Evolutionary conservation across 2,797 vertebrate genomes (phyloP).

Genomic region (Scolopax rusticola): DNA sequence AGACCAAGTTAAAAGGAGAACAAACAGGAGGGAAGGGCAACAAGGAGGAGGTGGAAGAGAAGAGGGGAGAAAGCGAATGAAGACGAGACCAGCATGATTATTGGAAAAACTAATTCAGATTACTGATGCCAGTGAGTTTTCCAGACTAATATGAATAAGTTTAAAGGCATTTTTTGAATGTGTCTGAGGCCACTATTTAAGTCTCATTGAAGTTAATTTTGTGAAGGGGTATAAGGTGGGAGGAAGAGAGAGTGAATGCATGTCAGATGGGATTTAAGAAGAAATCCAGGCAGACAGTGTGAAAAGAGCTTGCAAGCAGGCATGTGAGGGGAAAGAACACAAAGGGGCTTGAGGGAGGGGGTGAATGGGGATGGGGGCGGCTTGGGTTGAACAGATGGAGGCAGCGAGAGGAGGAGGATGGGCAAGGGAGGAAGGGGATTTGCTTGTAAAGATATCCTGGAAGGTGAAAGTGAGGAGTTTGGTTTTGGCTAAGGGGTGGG

Average conservation of each 20-base stretch:
- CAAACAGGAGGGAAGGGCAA: neutral
- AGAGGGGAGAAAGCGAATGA: neutral
- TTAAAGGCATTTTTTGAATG: neutral
- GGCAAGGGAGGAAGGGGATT: rapidly evolving
- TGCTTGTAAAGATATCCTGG: neutral
- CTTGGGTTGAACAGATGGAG: neutral
- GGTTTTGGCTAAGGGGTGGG: neutral
- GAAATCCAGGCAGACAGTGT: conserved; percentile 6
- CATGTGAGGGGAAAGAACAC: neutral
- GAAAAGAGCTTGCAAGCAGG: conserved; percentile 29
- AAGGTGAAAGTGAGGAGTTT: neutral
- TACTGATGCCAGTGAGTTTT: neutral
- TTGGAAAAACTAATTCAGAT: neutral
- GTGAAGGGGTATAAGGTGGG: conserved; percentile 15
- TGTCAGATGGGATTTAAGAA: conserved; percentile 26
- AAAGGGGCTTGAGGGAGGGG: neutral
- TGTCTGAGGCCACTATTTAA: neutral
- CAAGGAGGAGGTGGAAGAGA: neutral
- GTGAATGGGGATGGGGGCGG: neutral
- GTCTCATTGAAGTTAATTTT: conserved; percentile 11
- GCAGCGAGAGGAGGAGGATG: neutral
- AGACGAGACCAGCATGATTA: neutral
- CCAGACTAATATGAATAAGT: neutral
- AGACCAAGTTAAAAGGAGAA: neutral
- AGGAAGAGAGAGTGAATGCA: neutral